A percentile compares a stretch with the other conserved stretches of the same genome.
phyloP scores from a whole-genome alignment of 2,888 invertebrate genomes.

The Ctenicera cuprea region DNA sequence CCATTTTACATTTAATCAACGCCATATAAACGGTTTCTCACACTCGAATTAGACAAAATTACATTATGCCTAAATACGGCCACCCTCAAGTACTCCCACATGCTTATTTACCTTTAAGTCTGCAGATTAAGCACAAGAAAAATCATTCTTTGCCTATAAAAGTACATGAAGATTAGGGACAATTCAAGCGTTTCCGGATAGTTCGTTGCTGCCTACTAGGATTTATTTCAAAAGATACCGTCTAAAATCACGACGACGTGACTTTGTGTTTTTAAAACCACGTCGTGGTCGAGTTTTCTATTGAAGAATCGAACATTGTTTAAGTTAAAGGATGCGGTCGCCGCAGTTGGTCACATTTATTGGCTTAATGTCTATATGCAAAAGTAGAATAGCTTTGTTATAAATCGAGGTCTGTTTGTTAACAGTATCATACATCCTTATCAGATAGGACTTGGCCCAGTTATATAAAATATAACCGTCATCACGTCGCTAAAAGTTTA shows the following conservation, averaged over 20 bases:
- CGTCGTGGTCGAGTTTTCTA: constrained; percentile 44
- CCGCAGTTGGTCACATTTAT: constrained; percentile 27
- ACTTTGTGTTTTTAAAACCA: constrained; percentile 37
- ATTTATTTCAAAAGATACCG: constrained; percentile 41
- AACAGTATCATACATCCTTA: background rate
- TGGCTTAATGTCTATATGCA: background rate
- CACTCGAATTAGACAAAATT: constrained; percentile 10
- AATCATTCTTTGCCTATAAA: constrained; percentile 22
- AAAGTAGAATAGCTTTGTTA: constrained; percentile 3
- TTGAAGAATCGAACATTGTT: constrained; percentile 44
- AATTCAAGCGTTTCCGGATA: constrained; percentile 36
- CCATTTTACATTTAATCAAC: constrained; percentile 44
- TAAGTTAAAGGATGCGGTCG: constrained; percentile 34
- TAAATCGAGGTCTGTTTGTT: constrained; percentile 14
- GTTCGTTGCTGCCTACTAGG: constrained; percentile 13
- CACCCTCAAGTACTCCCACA: background rate
- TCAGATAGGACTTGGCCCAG: background rate
- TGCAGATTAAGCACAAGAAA: constrained; percentile 27
- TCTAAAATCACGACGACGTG: constrained; percentile 46
- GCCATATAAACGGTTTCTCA: constrained; percentile 31
- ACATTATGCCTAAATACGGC: constrained; percentile 3
- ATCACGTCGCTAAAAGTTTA: too few relatives aligned
- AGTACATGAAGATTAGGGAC: constrained; percentile 19
- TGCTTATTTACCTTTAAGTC: background rate
- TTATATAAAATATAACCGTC: too few relatives aligned